Evolutionary conservation across 2,888 invertebrate genomes (phyloP).

Genomic region (Plagodis dolabraria): DNA sequence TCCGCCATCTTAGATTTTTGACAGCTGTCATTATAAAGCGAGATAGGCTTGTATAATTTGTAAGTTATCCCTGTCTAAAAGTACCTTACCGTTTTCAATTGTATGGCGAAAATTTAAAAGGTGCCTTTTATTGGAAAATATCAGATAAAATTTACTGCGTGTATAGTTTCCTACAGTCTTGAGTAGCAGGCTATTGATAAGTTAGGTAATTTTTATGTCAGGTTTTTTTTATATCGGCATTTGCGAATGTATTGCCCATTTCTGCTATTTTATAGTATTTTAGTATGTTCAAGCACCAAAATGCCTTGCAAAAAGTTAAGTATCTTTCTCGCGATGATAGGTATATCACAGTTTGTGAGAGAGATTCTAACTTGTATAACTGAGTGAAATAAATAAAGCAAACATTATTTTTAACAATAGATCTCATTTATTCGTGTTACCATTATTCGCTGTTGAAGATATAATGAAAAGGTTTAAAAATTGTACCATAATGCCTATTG

Average conservation of each 20-base stretch:
- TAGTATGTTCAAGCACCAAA: slow-evolving; percentile 16
- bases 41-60: too few species aligned
- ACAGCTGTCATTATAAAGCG: too few species aligned
- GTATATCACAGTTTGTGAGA: slow-evolving; percentile 34
- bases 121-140: too few species aligned
- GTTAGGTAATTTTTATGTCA: too few species aligned
- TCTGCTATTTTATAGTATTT: slow-evolving; percentile 1
- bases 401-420: slow-evolving; percentile 34
- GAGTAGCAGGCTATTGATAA: too few species aligned
- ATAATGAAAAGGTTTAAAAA: slow-evolving; percentile 30
- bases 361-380: slow-evolving; percentile 31
- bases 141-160: too few species aligned
- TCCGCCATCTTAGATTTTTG: too few species aligned
- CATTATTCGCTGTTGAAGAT: slow-evolving; percentile 34
- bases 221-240: not conserved
- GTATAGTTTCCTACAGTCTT: too few species aligned
- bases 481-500: slow-evolving; percentile 39
- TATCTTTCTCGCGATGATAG: slow-evolving; percentile 34
- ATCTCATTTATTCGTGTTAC: slow-evolving; percentile 41
- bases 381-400: slow-evolving; percentile 28
- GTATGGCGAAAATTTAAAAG: too few species aligned
- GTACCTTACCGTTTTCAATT: too few species aligned
- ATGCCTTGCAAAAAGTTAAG: slow-evolving; percentile 26
- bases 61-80: too few species aligned
- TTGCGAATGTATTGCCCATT: not conserved